Evolutionary conservation across 2,113 vertebrate genomes (phyloP).

Genomic region (Scopus umbretta): DNA sequence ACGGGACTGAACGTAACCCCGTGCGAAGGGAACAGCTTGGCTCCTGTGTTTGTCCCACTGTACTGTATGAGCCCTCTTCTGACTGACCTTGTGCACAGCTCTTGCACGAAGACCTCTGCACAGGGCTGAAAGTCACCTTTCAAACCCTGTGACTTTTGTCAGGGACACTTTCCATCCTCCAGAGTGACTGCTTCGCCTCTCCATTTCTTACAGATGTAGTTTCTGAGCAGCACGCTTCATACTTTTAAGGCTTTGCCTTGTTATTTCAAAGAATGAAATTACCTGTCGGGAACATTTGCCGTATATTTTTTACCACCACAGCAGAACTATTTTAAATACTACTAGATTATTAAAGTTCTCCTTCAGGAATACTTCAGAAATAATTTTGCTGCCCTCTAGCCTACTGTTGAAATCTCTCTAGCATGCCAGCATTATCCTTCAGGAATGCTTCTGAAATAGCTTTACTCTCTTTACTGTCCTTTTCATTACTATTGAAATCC

Average conservation of each 20-base stretch:
- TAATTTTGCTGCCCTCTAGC: slow-evolving; percentile 71
- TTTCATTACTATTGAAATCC: slow-evolving; percentile 71
- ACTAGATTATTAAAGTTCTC: slow-evolving; percentile 67
- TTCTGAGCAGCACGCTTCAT: not conserved
- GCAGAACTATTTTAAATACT: slow-evolving; percentile 71
- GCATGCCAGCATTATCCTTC: slow-evolving; percentile 55
- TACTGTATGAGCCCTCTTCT: not conserved
- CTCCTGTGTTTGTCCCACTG: not conserved
- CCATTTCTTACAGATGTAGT: not conserved
- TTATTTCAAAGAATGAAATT: slow-evolving; percentile 49
- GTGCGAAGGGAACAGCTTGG: fast-evolving
- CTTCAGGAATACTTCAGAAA: slow-evolving; percentile 67
- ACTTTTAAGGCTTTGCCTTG: not conserved
- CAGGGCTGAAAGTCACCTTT: not conserved
- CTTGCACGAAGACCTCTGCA: not conserved
- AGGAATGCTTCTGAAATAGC: slow-evolving; percentile 65
- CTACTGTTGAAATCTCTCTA: slow-evolving; percentile 44
- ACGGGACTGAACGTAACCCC: no score
- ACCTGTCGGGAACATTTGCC: slow-evolving; percentile 27
- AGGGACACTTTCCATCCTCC: not conserved
- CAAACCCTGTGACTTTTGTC: not conserved
- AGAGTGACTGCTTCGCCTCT: not conserved
- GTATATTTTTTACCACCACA: slow-evolving; percentile 59
- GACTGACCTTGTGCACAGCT: fast-evolving
- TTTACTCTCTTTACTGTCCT: slow-evolving; percentile 57